Percentiles rank a stretch among this genome's conserved stretches.
Conservation (phyloP, 2,113 vertebrate species). For the Pipra filicauda region DNA sequence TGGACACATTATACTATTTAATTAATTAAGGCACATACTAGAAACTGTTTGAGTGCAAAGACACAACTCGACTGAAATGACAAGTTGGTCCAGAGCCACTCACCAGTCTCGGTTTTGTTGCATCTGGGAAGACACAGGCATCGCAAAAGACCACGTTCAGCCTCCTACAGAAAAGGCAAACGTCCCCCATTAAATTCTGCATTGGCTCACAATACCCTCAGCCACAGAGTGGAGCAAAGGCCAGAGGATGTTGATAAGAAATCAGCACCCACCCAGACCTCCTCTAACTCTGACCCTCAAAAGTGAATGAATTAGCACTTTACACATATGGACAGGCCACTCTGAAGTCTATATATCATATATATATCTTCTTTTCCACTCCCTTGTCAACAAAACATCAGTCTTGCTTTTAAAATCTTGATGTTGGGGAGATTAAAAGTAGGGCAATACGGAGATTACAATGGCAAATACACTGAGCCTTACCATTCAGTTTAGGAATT, state of each 20-base stretch:
- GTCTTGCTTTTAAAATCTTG: neutral
- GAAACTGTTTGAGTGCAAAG: neutral
- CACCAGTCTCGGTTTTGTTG: neutral
- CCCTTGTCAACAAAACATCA: neutral
- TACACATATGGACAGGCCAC: neutral
- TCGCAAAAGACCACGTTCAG: neutral
- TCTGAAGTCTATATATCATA: neutral
- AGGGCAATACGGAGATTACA: neutral
- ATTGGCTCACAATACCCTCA: rapidly evolving
- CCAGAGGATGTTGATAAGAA: rapidly evolving
- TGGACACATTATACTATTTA: neutral
- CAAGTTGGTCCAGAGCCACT: neutral
- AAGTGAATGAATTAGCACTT: neutral
- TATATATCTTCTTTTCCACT: neutral
- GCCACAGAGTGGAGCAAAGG: neutral
- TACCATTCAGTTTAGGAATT: neutral
- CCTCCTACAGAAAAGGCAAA: neutral
- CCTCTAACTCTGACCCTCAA: neutral
- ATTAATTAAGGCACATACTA: neutral
- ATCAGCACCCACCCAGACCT: neutral
- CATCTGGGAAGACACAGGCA: neutral
- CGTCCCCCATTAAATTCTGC: neutral
- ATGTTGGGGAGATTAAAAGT: neutral
- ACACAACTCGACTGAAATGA: neutral
- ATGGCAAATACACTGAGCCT: neutral